phyloP scores from a whole-genome alignment of 2,113 vertebrate species.

The Hystrix brachyura region DNA sequence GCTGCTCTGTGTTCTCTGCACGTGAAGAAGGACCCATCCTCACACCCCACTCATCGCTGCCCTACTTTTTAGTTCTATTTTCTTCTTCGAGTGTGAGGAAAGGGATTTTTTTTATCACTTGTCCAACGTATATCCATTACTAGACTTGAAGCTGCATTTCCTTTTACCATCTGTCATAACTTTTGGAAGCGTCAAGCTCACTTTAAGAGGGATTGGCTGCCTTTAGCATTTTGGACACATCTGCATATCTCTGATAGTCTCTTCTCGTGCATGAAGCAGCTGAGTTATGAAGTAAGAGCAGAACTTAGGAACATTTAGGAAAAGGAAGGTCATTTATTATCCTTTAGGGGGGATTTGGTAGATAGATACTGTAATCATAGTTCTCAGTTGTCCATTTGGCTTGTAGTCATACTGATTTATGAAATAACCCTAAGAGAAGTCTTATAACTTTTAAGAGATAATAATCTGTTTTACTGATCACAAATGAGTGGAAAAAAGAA shows the following conservation, averaged over 20 bases:
- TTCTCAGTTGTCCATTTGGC: constrained; percentile 42
- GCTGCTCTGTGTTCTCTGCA: background rate
- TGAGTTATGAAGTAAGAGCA: constrained; percentile 42
- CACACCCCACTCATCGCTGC: background rate
- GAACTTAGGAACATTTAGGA: constrained; percentile 22
- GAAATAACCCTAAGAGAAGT: constrained; percentile 41
- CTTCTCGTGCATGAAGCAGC: background rate
- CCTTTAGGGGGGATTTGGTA: background rate
- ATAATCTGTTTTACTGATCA: constrained; percentile 36
- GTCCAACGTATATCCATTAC: background rate
- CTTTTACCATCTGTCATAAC: background rate
- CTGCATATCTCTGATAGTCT: background rate
- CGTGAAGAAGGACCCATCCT: background rate
- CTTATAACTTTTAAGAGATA: constrained; percentile 64
- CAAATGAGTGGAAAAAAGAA: background rate
- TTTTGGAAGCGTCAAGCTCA: background rate
- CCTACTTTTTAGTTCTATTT: background rate
- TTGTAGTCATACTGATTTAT: constrained; percentile 59
- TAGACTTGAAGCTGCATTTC: background rate
- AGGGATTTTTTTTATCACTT: background rate
- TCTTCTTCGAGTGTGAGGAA: background rate
- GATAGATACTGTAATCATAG: constrained; percentile 32
- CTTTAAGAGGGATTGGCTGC: background rate
- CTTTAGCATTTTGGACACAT: background rate
- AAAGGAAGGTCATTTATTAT: constrained; percentile 56